Conservation (phyloP, 2,113 vertebrate genomes). For the Microtus richardsoni region DNA sequence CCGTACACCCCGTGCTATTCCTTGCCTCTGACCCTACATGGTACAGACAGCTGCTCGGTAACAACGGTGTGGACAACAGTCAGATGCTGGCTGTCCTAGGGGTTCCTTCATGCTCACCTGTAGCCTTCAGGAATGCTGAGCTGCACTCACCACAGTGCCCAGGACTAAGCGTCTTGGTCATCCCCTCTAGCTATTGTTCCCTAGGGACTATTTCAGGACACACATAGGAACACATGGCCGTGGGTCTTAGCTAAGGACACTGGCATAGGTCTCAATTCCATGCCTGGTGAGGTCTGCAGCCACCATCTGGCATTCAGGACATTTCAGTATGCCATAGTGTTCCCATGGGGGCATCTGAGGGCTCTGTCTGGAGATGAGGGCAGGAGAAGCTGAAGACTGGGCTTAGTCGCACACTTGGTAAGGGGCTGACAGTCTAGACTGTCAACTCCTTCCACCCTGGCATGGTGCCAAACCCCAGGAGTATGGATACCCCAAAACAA, state of each 20-base stretch:
- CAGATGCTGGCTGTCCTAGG: background rate
- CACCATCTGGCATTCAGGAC: background rate
- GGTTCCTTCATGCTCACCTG: background rate
- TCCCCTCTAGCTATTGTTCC: background rate
- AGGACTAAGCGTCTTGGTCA: background rate
- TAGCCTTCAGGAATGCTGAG: background rate
- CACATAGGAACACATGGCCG: background rate
- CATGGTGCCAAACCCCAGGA: background rate
- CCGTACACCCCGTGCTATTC: no score
- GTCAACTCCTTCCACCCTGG: no score
- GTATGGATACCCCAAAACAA: background rate
- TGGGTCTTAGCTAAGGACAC: background rate
- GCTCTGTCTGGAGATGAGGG: background rate
- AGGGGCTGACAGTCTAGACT: background rate
- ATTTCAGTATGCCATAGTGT: background rate
- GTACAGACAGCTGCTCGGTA: background rate
- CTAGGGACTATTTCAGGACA: background rate
- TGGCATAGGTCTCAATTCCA: background rate
- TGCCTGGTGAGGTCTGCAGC: background rate
- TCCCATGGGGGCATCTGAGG: background rate
- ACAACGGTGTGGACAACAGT: background rate
- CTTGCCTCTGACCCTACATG: background rate
- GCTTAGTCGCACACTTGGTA: no score
- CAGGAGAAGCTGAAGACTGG: background rate
- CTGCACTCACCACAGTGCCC: no score